Evolutionary conservation across 1,140 invertebrate genomes (phyloP).

Genomic region (Diachasma alloeum): DNA sequence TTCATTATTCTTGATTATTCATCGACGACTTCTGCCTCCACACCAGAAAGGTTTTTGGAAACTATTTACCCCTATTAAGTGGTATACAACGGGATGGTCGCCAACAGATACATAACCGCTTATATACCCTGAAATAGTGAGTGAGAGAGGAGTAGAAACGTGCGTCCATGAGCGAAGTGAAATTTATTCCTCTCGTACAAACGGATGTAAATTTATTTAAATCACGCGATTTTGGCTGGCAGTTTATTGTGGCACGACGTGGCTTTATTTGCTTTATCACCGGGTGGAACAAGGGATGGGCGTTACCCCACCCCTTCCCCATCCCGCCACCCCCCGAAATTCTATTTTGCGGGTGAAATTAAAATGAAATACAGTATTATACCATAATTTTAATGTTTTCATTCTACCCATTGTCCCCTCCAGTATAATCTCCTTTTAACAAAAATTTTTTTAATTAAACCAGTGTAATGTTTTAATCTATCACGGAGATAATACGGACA

Average conservation of each 20-base stretch:
- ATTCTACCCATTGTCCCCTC: neutral
- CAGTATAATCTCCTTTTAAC: neutral
- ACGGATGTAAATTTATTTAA: constrained; percentile 66
- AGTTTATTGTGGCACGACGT: constrained; percentile 60
- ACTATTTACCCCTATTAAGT: neutral
- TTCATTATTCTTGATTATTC: neutral
- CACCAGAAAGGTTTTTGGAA: neutral
- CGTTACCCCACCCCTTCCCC: constrained; percentile 40
- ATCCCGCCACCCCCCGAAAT: neutral
- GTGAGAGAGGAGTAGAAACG: constrained; percentile 21
- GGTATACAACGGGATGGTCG: neutral
- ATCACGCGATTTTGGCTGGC: constrained; percentile 62
- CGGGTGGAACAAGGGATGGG: constrained; percentile 61
- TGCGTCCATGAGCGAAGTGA: constrained; percentile 31
- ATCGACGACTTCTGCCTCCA: neutral
- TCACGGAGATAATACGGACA: neutral
- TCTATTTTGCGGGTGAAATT: constrained; percentile 11
- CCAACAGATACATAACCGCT: neutral
- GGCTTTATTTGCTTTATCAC: constrained; percentile 65
- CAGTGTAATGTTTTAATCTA: neutral
- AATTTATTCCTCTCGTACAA: constrained; percentile 44
- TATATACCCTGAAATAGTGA: constrained; percentile 2
- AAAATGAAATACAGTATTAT: constrained; percentile 13
- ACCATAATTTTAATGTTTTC: neutral
- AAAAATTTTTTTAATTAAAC: neutral